Percentiles rank a stretch among this genome's conserved stretches.
Conservation (phyloP, 37 sponge, comb jelly and placozoan species). For the Cliona cf. orientalis region DNA sequence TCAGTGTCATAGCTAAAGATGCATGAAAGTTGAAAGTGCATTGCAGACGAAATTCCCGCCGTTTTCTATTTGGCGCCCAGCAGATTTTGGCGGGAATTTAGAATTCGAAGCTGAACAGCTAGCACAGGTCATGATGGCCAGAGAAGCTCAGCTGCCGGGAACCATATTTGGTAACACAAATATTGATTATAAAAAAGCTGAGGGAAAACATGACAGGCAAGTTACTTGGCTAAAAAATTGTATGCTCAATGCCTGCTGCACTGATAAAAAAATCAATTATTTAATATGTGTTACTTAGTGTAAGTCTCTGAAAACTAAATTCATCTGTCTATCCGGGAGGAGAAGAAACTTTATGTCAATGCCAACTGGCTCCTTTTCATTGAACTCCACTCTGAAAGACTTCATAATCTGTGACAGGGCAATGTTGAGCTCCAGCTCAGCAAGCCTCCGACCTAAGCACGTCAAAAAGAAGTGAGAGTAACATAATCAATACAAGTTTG, state of each 20-base stretch:
- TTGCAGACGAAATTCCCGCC: too few relatives aligned
- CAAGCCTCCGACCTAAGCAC: conserved; percentile 55
- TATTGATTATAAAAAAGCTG: neutral
- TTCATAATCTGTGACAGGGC: conserved; percentile 48
- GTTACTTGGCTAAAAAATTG: too few relatives aligned
- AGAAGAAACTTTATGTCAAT: conserved; percentile 29
- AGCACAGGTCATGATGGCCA: too few relatives aligned
- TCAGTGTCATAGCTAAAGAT: too few relatives aligned
- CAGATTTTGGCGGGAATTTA: too few relatives aligned
- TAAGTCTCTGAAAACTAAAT: conserved; percentile 6
- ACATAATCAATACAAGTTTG: neutral
- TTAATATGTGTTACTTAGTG: neutral
- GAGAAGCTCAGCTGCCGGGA: too few relatives aligned
- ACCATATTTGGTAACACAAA: neutral
- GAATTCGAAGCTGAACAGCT: too few relatives aligned
- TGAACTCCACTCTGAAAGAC: conserved; percentile 37
- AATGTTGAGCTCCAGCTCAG: conserved; percentile 69
- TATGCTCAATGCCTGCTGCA: too few relatives aligned
- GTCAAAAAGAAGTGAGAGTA: neutral
- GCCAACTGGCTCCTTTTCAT: conserved; percentile 21
- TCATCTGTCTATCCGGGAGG: conserved; percentile 29
- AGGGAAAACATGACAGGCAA: neutral
- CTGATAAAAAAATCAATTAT: neutral
- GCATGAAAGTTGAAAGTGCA: too few relatives aligned
- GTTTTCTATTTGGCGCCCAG: too few relatives aligned